Conservation (phyloP, 2,113 vertebrate genomes). For the Neolamprologus kungweensis region DNA sequence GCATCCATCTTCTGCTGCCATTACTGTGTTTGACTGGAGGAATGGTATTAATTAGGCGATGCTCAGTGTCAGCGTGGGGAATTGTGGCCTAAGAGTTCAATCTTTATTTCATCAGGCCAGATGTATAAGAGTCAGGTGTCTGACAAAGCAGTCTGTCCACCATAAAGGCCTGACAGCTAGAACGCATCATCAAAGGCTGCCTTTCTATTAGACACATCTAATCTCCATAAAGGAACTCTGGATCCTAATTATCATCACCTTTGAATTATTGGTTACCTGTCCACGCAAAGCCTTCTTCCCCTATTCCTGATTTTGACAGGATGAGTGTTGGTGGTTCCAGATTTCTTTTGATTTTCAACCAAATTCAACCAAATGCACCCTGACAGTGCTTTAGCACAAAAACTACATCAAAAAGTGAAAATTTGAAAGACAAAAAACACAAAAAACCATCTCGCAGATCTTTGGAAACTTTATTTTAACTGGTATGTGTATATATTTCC, state of each 20-base stretch:
- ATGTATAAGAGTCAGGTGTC: not conserved
- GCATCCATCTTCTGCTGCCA: not conserved
- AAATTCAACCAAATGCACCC: not conserved
- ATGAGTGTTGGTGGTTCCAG: not conserved
- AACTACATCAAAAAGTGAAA: fast-evolving
- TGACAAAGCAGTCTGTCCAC: not conserved
- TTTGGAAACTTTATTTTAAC: not conserved
- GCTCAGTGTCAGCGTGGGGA: not conserved
- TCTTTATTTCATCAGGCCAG: not conserved
- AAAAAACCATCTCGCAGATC: not conserved
- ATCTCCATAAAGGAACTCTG: not conserved
- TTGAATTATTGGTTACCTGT: not conserved
- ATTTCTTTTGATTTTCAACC: not conserved
- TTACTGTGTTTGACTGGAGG: not conserved
- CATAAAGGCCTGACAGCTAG: not conserved
- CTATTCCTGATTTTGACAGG: not conserved
- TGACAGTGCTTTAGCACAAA: not conserved
- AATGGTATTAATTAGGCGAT: not conserved
- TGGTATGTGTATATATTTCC: not conserved
- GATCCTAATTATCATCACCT: not conserved
- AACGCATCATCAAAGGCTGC: not conserved
- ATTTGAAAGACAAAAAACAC: not conserved
- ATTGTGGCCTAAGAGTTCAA: not conserved
- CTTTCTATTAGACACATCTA: not conserved
- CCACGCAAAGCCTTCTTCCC: fast-evolving